phyloP scores from a whole-genome alignment of 2,113 vertebrate species.

The Synchiropus splendidus region DNA sequence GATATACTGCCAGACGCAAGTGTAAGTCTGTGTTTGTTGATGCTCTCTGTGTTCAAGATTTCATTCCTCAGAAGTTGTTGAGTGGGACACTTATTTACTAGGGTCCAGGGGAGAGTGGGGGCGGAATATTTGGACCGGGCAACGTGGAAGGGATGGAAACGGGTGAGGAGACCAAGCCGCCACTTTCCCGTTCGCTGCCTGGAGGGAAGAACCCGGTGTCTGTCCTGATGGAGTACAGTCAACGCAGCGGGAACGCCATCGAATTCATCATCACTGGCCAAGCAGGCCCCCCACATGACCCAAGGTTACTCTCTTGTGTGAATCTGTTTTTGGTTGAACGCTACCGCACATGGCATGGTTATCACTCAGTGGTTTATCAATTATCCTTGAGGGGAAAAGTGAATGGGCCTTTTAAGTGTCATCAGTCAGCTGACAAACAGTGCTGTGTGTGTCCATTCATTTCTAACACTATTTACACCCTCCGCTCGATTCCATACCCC shows the following conservation, averaged over 20 bases:
- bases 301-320: slow-evolving; percentile 74
- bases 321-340: slow-evolving; percentile 3
- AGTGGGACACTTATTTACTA: no score
- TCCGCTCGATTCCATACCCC: no score
- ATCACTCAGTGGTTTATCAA: no score
- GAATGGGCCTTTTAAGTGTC: slow-evolving; percentile 17
- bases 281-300: slow-evolving; percentile 89
- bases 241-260: slow-evolving; percentile 77
- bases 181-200: slow-evolving; percentile 51
- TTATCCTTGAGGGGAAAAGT: not conserved
- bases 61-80: no score
- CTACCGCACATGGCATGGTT: no score
- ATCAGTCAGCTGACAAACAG: slow-evolving; percentile 29
- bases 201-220: slow-evolving; percentile 89
- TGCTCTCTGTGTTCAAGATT: no score
- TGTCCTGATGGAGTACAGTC: slow-evolving; percentile 84
- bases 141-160: slow-evolving; percentile 31
- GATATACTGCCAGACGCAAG: slow-evolving; percentile 27
- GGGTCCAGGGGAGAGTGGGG: slow-evolving; percentile 19
- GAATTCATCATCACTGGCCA: slow-evolving; percentile 87
- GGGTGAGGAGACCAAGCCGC: slow-evolving; percentile 50
- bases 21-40: slow-evolving; percentile 21
- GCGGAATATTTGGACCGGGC: slow-evolving; percentile 12
- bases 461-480: no score
- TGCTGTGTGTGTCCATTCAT: slow-evolving; percentile 3